Conservation (phyloP, 2,888 invertebrate genomes). For the Acanthosoma haemorrhoidale region DNA sequence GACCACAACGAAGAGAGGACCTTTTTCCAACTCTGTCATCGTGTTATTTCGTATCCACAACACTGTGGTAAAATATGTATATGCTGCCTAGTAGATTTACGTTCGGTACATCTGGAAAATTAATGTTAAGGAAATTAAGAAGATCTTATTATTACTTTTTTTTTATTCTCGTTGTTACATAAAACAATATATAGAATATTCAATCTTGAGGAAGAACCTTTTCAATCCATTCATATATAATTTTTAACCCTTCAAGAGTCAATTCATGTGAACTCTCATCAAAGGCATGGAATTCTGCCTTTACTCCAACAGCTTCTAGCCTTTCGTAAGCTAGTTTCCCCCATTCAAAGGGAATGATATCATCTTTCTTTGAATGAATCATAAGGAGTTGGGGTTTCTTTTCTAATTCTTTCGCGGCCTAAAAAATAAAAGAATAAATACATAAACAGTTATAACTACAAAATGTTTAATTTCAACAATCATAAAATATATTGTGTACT, state of each 20-base stretch:
- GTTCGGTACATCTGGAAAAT: no score
- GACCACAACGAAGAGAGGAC: no score
- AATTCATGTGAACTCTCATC: neutral
- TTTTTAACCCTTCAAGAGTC: neutral
- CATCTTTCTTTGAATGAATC: neutral
- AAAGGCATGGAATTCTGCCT: neutral
- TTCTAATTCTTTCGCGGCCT: neutral
- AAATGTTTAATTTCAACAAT: neutral
- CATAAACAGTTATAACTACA: no score
- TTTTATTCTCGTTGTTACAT: neutral
- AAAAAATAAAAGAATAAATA: neutral
- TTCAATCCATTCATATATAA: neutral
- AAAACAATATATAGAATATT: neutral
- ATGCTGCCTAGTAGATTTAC: no score
- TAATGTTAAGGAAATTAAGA: no score
- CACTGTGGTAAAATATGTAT: no score
- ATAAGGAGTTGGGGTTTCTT: neutral
- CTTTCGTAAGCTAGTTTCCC: neutral
- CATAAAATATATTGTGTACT: neutral
- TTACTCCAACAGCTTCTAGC: neutral
- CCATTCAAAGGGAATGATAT: neutral
- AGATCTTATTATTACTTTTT: no score
- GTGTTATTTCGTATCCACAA: no score
- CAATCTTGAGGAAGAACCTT: neutral
- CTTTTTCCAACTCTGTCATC: no score